These are phyloP conservation scores for Lissocephala sabroskyi DNA, from an alignment of 2,888 invertebrate genomes.

Conservation along the genomic window DNA sequence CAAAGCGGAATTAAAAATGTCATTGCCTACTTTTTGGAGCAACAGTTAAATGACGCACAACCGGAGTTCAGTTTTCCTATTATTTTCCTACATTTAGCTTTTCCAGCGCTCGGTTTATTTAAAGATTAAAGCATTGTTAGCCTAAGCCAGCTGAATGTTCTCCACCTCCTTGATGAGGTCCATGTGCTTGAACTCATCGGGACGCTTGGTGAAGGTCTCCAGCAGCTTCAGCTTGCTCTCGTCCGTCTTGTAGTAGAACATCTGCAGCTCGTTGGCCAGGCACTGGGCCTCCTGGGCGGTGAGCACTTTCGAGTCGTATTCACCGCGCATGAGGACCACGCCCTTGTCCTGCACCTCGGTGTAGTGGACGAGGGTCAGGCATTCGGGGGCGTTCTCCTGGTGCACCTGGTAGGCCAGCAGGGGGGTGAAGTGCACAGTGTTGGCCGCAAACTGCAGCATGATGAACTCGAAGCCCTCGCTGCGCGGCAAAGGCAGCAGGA, in stretches of 20 bases:
- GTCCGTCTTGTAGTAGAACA: slow-evolving; percentile 84
- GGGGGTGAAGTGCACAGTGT: slow-evolving; percentile 87
- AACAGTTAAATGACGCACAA: not conserved
- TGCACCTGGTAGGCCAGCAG: slow-evolving; percentile 89
- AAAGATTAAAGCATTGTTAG: not conserved
- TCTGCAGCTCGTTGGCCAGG: slow-evolving; percentile 86
- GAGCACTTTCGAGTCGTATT: slow-evolving; percentile 85
- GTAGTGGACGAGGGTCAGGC: slow-evolving; percentile 85
- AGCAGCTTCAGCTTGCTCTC: slow-evolving; percentile 77
- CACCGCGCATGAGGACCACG: slow-evolving; percentile 87
- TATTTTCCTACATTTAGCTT: not conserved
- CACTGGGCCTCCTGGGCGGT: slow-evolving; percentile 87
- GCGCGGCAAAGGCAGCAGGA: slow-evolving; percentile 86
- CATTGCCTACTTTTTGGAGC: slow-evolving; percentile 3
- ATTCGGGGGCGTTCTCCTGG: slow-evolving; percentile 91
- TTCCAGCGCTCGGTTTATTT: slow-evolving; percentile 24
- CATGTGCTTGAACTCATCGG: slow-evolving; percentile 86
- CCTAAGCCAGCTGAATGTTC: slow-evolving; percentile 74
- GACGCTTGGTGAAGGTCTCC: slow-evolving; percentile 79
- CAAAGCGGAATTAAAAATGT: not conserved
- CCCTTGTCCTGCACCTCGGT: slow-evolving; percentile 82
- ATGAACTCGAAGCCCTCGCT: slow-evolving; percentile 90
- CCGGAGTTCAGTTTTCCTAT: not conserved
- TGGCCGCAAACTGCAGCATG: slow-evolving; percentile 81
- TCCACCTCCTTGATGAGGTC: slow-evolving; percentile 85